Evolutionary conservation across 2,797 vertebrate species (phyloP).

Genomic region (Alcedo atthis): DNA sequence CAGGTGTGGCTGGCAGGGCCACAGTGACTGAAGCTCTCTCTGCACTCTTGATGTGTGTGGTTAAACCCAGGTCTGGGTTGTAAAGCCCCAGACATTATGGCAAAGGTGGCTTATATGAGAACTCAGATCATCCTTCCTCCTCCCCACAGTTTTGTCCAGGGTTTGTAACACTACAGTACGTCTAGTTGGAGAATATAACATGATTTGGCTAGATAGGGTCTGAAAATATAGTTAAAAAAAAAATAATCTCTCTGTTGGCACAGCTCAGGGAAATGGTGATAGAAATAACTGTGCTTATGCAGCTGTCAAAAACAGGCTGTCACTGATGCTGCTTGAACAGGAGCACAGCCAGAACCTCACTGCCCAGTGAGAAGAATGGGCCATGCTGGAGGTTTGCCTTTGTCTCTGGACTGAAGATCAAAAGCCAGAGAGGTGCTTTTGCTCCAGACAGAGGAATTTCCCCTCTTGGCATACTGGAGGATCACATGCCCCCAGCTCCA

Average conservation of each 20-base stretch:
- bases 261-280: conserved; percentile 55
- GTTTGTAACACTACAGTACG: neutral
- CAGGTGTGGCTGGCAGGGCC: neutral
- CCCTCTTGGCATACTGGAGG: neutral
- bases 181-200: neutral
- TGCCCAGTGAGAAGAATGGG: neutral
- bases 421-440: neutral
- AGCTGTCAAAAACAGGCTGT: conserved; percentile 53
- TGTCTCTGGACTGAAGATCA: neutral
- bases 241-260: neutral
- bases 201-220: neutral
- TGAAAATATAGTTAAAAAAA: conserved; percentile 1
- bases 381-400: neutral
- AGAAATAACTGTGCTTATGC: conserved; percentile 52
- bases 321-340: neutral
- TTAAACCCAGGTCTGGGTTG: neutral
- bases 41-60: accelerated
- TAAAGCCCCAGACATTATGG: neutral
- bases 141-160: neutral
- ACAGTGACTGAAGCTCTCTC: neutral
- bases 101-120: neutral
- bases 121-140: neutral
- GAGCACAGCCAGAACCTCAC: conserved; percentile 20
- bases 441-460: neutral
- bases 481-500: neutral